Evolutionary conservation across 2,888 invertebrate species (phyloP).

Genomic region (Drosophila tripunctata): DNA sequence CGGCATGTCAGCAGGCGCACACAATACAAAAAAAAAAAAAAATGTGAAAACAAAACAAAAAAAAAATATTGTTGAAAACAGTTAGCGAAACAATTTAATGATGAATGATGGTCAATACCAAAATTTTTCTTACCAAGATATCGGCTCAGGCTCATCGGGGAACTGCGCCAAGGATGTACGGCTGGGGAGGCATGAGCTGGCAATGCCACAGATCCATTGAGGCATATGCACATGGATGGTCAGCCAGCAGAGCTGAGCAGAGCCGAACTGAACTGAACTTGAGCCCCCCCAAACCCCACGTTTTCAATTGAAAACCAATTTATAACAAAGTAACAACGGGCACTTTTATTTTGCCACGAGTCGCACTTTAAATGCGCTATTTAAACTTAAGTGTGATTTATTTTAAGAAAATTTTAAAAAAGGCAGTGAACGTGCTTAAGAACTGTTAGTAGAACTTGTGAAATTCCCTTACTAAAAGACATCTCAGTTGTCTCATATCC

Average conservation of each 20-base stretch:
- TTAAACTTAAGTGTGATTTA: too few species aligned
- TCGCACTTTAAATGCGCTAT: constrained; percentile 19
- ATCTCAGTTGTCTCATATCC: too few species aligned
- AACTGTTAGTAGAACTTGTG: too few species aligned
- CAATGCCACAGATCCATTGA: constrained; percentile 33
- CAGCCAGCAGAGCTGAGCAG: constrained; percentile 36
- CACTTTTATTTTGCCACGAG: not conserved
- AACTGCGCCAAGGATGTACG: not conserved
- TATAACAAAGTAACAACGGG: constrained; percentile 46
- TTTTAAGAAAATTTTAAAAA: too few species aligned
- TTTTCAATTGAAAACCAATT: constrained; percentile 67
- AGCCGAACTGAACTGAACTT: too few species aligned
- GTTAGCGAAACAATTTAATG: constrained; percentile 79
- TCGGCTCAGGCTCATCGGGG: not conserved
- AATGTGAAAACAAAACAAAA: not conserved
- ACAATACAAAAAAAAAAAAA: not conserved
- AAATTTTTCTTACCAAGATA: constrained; percentile 47
- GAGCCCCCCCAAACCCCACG: too few species aligned
- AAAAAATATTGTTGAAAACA: constrained; percentile 69
- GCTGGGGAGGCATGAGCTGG: not conserved
- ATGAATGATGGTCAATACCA: constrained; percentile 75
- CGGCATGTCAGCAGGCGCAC: constrained; percentile 68
- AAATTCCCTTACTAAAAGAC: too few species aligned
- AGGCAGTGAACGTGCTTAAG: too few species aligned
- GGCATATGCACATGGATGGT: constrained; percentile 61